phyloP scores from a whole-genome alignment of 2,888 invertebrate genomes.

The Amiota minor region DNA sequence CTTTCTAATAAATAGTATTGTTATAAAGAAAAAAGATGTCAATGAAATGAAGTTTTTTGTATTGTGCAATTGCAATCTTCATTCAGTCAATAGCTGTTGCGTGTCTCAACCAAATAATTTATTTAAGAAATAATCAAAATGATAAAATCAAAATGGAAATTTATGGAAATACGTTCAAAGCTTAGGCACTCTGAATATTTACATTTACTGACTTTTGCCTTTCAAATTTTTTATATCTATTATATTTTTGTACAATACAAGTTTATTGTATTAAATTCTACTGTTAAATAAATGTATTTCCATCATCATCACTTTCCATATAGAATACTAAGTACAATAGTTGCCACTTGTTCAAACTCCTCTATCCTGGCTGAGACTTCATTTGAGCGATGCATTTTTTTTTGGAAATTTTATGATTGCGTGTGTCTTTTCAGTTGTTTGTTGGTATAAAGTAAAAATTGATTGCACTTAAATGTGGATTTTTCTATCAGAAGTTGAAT shows the following conservation, averaged over 20 bases:
- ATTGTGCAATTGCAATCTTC: neutral
- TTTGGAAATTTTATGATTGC: constrained; percentile 7
- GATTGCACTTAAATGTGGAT: neutral
- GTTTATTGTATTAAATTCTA: neutral
- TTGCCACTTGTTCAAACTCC: constrained; percentile 11
- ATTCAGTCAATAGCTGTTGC: constrained; percentile 22
- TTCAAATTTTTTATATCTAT: neutral
- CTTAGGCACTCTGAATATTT: neutral
- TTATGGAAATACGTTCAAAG: neutral
- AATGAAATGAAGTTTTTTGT: constrained; percentile 7
- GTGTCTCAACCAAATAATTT: constrained; percentile 36
- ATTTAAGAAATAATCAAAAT: neutral
- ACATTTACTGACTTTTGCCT: constrained; percentile 1
- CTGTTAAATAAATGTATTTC: too few species aligned
- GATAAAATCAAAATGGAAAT: neutral
- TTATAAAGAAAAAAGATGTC: neutral
- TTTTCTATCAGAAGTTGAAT: neutral
- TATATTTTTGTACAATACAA: neutral
- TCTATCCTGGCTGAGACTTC: neutral
- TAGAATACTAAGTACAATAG: too few species aligned
- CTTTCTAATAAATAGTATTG: too few species aligned
- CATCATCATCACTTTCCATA: too few species aligned
- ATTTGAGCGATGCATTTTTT: neutral
- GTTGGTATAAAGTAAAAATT: neutral
- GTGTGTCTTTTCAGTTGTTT: neutral